Evolutionary conservation across 2,888 invertebrate species (phyloP).

Genomic region (Taphrorychus bicolor): DNA sequence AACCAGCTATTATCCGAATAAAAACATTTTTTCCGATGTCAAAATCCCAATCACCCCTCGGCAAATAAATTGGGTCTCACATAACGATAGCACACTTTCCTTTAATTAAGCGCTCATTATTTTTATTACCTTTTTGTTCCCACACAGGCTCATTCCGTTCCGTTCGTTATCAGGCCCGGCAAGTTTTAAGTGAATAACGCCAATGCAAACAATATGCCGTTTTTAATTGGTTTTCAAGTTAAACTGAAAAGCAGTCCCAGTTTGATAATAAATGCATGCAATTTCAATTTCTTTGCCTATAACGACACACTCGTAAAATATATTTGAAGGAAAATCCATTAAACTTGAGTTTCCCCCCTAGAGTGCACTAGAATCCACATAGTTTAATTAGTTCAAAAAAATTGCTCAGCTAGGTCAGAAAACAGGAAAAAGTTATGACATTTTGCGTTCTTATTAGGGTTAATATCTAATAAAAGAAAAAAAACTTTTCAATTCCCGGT

Average conservation of each 20-base stretch:
- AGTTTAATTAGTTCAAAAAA: no score
- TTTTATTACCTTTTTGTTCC: conserved; percentile 8
- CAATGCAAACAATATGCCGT: conserved; percentile 6
- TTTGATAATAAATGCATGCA: background rate
- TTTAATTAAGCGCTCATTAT: conserved; percentile 9
- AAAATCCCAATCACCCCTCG: background rate
- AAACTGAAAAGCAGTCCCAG: background rate
- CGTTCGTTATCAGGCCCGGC: background rate
- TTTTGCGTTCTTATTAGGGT: no score
- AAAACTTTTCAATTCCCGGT: no score
- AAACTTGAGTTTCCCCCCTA: no score
- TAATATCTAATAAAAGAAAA: no score
- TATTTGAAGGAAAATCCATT: no score
- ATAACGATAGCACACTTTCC: background rate
- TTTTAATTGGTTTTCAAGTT: conserved; percentile 10
- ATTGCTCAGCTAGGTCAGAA: no score
- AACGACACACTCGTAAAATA: no score
- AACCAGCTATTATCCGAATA: background rate
- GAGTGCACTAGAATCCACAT: no score
- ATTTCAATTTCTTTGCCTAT: no score
- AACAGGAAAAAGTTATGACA: no score
- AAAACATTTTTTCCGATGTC: background rate
- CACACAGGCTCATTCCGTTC: background rate
- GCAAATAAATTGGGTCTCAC: background rate
- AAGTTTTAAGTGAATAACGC: conserved; percentile 10